phyloP scores from a whole-genome alignment of 2,888 invertebrate genomes.

The Temnothorax ravouxi region DNA sequence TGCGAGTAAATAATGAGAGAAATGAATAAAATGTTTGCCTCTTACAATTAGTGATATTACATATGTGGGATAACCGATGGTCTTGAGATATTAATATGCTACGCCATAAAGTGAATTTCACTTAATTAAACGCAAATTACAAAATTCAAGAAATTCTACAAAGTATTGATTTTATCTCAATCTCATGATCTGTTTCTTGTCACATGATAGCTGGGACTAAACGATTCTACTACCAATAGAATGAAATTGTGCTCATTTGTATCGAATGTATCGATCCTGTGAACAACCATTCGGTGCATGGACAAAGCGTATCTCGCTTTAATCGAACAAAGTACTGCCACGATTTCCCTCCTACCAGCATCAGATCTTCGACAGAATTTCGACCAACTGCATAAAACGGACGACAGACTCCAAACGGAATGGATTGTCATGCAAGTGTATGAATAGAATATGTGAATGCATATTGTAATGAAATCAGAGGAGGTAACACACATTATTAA shows the following conservation, averaged over 20 bases:
- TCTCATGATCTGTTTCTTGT: constrained; percentile 42
- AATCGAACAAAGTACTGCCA: constrained; percentile 44
- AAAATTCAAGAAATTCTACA: constrained; percentile 2
- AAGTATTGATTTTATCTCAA: constrained; percentile 25
- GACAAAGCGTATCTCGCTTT: constrained; percentile 49
- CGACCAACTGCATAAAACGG: background rate
- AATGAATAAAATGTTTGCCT: background rate
- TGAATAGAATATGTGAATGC: background rate
- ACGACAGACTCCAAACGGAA: constrained; percentile 3
- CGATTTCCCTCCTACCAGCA: background rate
- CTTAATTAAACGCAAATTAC: background rate
- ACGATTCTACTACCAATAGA: constrained; percentile 31
- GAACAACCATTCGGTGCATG: constrained; percentile 32
- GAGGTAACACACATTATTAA: background rate
- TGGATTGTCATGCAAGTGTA: background rate
- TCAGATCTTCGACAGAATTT: constrained; percentile 33
- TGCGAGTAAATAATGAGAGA: background rate
- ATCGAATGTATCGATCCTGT: constrained; percentile 53
- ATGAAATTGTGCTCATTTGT: constrained; percentile 51
- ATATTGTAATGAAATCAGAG: background rate
- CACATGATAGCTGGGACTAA: constrained; percentile 25
- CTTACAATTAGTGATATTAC: background rate
- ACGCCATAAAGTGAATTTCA: background rate
- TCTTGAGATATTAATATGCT: background rate
- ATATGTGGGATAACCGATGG: background rate